Conservation (phyloP, 1,140 invertebrate genomes). For the Bilobella aurantiaca region DNA sequence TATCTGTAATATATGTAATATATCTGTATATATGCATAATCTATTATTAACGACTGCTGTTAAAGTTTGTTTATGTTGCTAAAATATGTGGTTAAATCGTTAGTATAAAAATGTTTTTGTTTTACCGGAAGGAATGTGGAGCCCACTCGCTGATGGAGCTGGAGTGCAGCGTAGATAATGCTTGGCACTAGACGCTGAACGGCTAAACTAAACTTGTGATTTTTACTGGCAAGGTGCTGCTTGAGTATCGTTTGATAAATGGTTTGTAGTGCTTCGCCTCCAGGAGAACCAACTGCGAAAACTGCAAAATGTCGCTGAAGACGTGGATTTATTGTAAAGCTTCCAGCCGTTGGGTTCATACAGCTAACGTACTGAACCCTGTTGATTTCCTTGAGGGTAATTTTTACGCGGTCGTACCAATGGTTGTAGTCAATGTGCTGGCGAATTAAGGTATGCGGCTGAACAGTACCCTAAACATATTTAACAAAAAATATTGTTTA, state of each 20-base stretch:
- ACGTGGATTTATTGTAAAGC: slow-evolving; percentile 89
- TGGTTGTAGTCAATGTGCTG: slow-evolving; percentile 92
- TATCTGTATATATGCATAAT: no score
- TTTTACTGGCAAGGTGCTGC: slow-evolving; percentile 71
- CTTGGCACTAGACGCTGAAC: slow-evolving; percentile 50
- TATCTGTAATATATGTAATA: no score
- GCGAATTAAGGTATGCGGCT: slow-evolving; percentile 87
- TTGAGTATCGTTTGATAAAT: slow-evolving; percentile 80
- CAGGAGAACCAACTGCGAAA: slow-evolving; percentile 86
- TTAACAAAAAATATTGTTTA: background rate
- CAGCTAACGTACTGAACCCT: slow-evolving; percentile 93
- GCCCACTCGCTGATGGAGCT: slow-evolving; percentile 71
- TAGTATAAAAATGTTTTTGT: no score
- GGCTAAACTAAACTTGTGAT: slow-evolving; percentile 58
- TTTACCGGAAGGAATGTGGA: slow-evolving; percentile 34
- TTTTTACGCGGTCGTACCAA: slow-evolving; percentile 84
- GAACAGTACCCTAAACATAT: slow-evolving; percentile 67
- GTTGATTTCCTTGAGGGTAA: slow-evolving; percentile 89
- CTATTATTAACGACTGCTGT: no score
- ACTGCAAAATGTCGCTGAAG: slow-evolving; percentile 89
- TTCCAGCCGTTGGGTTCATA: slow-evolving; percentile 95
- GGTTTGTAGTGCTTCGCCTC: slow-evolving; percentile 66
- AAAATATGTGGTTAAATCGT: no score
- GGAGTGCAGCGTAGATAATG: slow-evolving; percentile 68
- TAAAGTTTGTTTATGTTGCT: no score